Conservation (phyloP, 2,888 invertebrate species). For the Ectemnius continuus region DNA sequence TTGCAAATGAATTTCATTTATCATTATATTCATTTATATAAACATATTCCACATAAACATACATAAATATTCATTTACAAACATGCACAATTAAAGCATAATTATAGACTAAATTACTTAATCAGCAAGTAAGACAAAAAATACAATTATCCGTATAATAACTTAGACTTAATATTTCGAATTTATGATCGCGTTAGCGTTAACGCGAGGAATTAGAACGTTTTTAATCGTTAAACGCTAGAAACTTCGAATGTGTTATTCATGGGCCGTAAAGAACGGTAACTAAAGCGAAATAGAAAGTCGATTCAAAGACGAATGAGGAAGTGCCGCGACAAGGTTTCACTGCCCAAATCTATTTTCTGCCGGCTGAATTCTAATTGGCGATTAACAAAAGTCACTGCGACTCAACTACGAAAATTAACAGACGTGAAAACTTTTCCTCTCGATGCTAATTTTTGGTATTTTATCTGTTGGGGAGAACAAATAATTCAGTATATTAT, state of each 20-base stretch:
- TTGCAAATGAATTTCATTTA: too few species aligned
- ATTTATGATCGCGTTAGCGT: too few species aligned
- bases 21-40: too few species aligned
- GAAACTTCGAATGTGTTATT: neutral
- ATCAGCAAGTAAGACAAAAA: too few species aligned
- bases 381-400: constrained; percentile 34
- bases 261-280: neutral
- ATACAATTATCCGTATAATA: too few species aligned
- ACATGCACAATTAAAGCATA: too few species aligned
- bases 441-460: constrained; percentile 17
- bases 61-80: too few species aligned
- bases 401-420: constrained; percentile 18
- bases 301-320: constrained; percentile 6
- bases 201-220: too few species aligned
- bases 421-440: constrained; percentile 29
- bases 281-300: constrained; percentile 26
- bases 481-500: neutral
- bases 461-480: neutral
- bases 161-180: too few species aligned
- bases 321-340: constrained; percentile 16
- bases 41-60: too few species aligned
- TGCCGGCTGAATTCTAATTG: constrained; percentile 24
- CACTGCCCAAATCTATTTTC: constrained; percentile 21
- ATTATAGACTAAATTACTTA: too few species aligned
- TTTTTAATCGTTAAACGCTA: too few species aligned